phyloP scores from a whole-genome alignment of 2,888 invertebrate genomes.

The Cheilosia variabilis region DNA sequence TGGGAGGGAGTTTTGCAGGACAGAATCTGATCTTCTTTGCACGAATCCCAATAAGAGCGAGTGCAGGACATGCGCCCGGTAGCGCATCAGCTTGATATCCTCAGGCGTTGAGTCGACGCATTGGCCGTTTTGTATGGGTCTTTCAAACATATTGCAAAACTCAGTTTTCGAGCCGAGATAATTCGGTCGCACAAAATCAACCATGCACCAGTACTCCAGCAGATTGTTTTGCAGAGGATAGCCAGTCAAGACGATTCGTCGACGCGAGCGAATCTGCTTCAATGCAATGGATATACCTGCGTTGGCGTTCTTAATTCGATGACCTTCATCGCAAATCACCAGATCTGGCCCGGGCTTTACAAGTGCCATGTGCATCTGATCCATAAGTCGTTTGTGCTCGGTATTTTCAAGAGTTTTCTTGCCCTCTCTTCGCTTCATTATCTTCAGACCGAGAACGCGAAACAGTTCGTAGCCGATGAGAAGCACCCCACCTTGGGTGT shows the following conservation, averaged over 20 bases:
- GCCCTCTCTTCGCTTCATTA: slow-evolving; percentile 86
- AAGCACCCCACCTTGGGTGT: slow-evolving; percentile 94
- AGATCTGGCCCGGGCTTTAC: slow-evolving; percentile 96
- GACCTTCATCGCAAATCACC: slow-evolving; percentile 98
- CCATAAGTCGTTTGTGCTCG: slow-evolving; percentile 89
- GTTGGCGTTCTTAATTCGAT: slow-evolving; percentile 98
- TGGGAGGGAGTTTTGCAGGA: slow-evolving; percentile 95
- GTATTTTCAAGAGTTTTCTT: slow-evolving; percentile 78
- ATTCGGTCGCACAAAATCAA: slow-evolving; percentile 98
- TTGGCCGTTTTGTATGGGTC: slow-evolving; percentile 99
- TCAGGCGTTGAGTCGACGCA: slow-evolving; percentile 98
- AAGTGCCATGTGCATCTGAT: slow-evolving; percentile 92
- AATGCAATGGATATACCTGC: slow-evolving; percentile 98
- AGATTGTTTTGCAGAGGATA: slow-evolving; percentile 99
- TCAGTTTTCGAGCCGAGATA: slow-evolving; percentile 98
- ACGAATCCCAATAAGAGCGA: slow-evolving; percentile 97
- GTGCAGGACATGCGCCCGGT: slow-evolving; percentile 97
- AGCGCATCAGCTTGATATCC: slow-evolving; percentile 96
- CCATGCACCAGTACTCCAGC: slow-evolving; percentile 99
- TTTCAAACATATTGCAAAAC: slow-evolving; percentile 99
- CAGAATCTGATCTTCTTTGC: slow-evolving; percentile 96
- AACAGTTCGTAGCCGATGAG: slow-evolving; percentile 99
- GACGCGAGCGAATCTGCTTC: slow-evolving; percentile 96
- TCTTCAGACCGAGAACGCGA: slow-evolving; percentile 92
- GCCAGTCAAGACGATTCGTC: slow-evolving; percentile 97